Evolutionary conservation across 1,140 invertebrate genomes (phyloP), one percentile per base, ranked within the genome.

Genomic region (Trichomalopsis sarcophagae): DNA sequence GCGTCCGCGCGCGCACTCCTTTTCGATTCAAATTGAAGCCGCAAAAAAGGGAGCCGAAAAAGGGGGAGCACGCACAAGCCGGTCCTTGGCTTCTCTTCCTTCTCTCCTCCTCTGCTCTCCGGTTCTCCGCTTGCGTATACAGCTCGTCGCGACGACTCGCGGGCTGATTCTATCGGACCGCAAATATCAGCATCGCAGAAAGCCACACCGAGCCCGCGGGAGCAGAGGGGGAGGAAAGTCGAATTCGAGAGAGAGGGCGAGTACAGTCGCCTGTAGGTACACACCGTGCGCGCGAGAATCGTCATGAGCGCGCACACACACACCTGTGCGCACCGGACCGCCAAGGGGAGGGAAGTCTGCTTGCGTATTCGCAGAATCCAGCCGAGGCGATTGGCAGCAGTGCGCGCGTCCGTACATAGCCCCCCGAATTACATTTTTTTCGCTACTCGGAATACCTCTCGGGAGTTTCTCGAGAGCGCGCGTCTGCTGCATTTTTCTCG

Each of bases 1-100:
- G 89, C 92, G 90, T 91, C 91, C 89, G 89, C 91, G 91, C 90
- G 87, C 91, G 68, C 23, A 6, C 55, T 92, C 91, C 91, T 92
- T 92, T 92, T 92, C 91, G 91, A 92, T 92, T 92, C 90, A 92
- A 92, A 92, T 92, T 91, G 88, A 91, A 91, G 90, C 88, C 88
- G 90, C 91, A 92, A 92, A 92, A 92, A 92, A 91, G 90, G 74
- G 21, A 62, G 74, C 2, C 7, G 7, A 47, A 76, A 47, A 27
- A 76, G n/a, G 17, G 71, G 76, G 47, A 62, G 47, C 89, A 88
- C 89, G 89, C 89, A 90, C 88, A 87, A 89, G 88, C 87, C 87
- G 88, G 88, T 91, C 87, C 88, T 88, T 82, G 36, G 36, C 78
- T 85, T 87, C 75, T 83, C 62, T 40, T 27, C 27, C 27, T 27